Percentiles rank a stretch among this genome's conserved stretches.
These are phyloP conservation scores for Pseudochirops cupreus DNA, from an alignment of 2,797 vertebrate genomes.

Conservation along the genomic window DNA sequence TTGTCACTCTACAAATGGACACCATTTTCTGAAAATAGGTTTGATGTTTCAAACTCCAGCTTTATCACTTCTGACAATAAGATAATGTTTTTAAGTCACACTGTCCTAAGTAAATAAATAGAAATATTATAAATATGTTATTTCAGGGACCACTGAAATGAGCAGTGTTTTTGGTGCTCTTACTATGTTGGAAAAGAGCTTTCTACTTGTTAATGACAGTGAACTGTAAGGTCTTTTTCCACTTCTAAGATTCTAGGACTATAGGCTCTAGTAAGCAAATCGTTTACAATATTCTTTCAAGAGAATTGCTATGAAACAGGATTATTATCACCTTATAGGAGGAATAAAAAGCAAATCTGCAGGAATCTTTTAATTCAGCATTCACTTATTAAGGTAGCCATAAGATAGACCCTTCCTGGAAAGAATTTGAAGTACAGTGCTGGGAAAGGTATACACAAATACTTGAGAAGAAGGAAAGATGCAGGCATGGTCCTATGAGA, in stretches of 20 bases:
- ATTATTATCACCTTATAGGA: neutral
- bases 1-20: neutral
- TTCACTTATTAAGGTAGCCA: neutral
- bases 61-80: neutral
- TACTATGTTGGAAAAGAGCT: neutral
- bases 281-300: conserved; percentile 7
- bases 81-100: neutral
- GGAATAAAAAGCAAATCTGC: neutral
- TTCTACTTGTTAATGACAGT: neutral
- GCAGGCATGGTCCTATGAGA: neutral
- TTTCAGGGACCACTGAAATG: neutral
- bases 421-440: neutral
- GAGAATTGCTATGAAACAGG: conserved; percentile 7
- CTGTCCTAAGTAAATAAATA: neutral
- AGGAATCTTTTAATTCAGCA: neutral
- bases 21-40: neutral
- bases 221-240: neutral
- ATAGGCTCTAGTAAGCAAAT: neutral
- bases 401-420: neutral
- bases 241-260: neutral
- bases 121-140: neutral
- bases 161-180: neutral
- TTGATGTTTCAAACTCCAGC: neutral
- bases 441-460: neutral
- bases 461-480: neutral